Evolutionary conservation across 2,113 vertebrate genomes (phyloP), one percentile per base, ranked within the genome.

Genomic region (Takifugu bimaculatus): DNA sequence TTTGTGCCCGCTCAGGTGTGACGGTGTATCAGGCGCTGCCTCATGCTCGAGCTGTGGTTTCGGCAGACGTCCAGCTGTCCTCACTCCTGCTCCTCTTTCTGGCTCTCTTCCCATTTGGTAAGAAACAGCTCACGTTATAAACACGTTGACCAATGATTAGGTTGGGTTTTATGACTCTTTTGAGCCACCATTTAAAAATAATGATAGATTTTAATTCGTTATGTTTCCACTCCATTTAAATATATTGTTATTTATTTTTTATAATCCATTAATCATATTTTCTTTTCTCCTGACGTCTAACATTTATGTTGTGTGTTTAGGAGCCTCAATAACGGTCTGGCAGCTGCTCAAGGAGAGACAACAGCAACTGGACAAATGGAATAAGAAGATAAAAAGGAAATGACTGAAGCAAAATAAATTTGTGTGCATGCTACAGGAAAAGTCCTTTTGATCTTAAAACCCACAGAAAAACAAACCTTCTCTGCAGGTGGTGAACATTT

Each of bases 1-100:
- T 47, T 26, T 25, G 4, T 20, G 26, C 32, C 26, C 32, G 4
- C 26, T 60, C 85, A 98, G 96, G 88, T 60, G 85, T 94, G 72
- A 91, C 90, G 7, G 79, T 97, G 57, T 93, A 88, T 65, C 89
- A 94, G 63, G 93, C 92, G 0, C 73, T 95, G 76, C 91, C 85
- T 6, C 92, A 93, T 63, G 88, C 92, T 54, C 25, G 2, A 7
- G 63, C 81, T 50, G 87, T 89, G 5, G 68, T 86, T 3, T 74
- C 86, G 2, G 32, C 88, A 12, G 74, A 82, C 15, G 56, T 91
- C 56, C 86, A 90, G 70, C 91, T 91, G 7, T 90, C 91, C 0
- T 82, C 90, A 3, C 26, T 93, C 54, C 88, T 95, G 62, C 88
- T 91, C 86, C 65, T 71, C 9, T 98, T 91, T 77, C 81, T 96